Evolutionary conservation across 2,797 vertebrate species (phyloP).

Genomic region (Periophthalmus magnuspinnatus): DNA sequence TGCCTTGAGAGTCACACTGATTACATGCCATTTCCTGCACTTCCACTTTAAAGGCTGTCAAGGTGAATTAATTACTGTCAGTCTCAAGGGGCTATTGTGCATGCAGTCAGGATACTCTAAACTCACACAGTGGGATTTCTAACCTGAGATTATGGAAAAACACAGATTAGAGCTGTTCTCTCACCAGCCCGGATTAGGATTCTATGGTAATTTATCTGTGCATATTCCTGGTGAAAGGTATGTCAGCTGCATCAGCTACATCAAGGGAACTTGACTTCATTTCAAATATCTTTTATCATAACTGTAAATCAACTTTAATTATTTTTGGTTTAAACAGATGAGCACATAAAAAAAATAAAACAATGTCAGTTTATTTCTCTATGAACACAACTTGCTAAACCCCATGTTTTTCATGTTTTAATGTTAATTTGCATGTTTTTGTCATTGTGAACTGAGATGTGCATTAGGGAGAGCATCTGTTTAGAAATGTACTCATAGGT

Average conservation of each 20-base stretch:
- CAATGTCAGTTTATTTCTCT: not conserved
- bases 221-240: no score
- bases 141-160: not conserved
- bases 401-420: not conserved
- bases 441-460: not conserved
- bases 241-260: not conserved
- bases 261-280: slow-evolving; percentile 24
- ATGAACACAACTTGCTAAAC: not conserved
- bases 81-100: slow-evolving; percentile 23
- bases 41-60: slow-evolving; percentile 30
- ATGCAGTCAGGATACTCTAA: slow-evolving; percentile 8
- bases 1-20: slow-evolving; percentile 50
- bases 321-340: slow-evolving; percentile 10
- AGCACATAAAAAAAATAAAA: slow-evolving; percentile 14
- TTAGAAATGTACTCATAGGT: not conserved
- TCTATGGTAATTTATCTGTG: no score
- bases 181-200: not conserved
- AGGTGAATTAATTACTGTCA: slow-evolving; percentile 46
- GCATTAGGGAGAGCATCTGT: not conserved
- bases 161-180: not conserved
- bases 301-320: not conserved
- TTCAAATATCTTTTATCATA: slow-evolving; percentile 12
- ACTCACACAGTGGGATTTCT: not conserved
- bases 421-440: no score
- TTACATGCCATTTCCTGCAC: slow-evolving; percentile 53